Evolutionary conservation across 2,113 vertebrate genomes (phyloP), one percentile per base, ranked within the genome.

Genomic region (Odontophorus gujanensis): DNA sequence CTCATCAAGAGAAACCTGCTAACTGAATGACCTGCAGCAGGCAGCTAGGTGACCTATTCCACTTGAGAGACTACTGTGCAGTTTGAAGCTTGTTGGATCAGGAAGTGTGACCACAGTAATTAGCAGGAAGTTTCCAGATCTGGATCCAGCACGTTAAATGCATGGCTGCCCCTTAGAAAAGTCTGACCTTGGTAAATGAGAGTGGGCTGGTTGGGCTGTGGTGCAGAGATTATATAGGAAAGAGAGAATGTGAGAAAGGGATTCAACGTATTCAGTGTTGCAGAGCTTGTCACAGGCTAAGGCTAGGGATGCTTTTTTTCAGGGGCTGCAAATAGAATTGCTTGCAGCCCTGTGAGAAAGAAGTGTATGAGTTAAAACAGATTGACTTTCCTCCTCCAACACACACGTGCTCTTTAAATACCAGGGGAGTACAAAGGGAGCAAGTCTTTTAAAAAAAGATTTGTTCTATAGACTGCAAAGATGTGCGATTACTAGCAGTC

Each of bases 91-190:
- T 95, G 96, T 96, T 97, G 97, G 93, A 96, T 97, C 96, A 97
- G 97, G 97, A 98, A 97, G 97, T 98, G 98, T 98, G 98, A 98
- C 98, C 97, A 96, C 96, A 98, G 97, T 97, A 97, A 98, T 98
- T 98, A 98, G 97, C 97, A 91, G 92, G 59, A 92, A 87, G 89
- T 89, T 96, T 93, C 93, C 87, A 93, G 96, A 59, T 74, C 74
- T 92, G 92, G 97, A 79, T 72, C 75, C 50, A 90, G 88, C 85
- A 78, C 42, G 57, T 93, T 95, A 92, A 76, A 95, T 81, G 79
- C 83, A 77, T 83, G 92, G 43, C 92, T 85, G 84, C 75, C 87
- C 92, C 72, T 84, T 93, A 85, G 89, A 65, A 86, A 69, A 89
- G 72, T 59, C 96, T 97, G 97, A 98, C 97, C 97, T 97, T 72